phyloP scores from a whole-genome alignment of 2,888 invertebrate genomes.

The Alcis repandata region DNA sequence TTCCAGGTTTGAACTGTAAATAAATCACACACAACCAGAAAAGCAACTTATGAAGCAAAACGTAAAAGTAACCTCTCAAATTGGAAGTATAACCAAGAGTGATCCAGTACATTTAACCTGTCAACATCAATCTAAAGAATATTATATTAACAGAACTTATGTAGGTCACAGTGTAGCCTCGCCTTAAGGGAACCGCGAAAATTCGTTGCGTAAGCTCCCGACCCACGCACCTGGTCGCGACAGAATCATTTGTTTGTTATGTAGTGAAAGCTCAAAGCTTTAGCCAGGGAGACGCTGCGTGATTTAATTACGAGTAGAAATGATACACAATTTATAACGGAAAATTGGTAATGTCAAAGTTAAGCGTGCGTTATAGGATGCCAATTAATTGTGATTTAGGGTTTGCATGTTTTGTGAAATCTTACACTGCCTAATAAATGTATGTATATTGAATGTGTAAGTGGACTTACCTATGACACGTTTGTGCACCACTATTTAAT shows the following conservation, averaged over 20 bases:
- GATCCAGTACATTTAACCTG: conserved; percentile 8
- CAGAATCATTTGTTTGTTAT: conserved; percentile 76
- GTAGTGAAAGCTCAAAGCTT: conserved; percentile 57
- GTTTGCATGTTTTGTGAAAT: not conserved
- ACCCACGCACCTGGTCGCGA: conserved; percentile 78
- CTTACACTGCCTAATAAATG: not conserved
- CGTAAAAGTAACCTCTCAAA: not conserved
- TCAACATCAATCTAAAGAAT: conserved; percentile 13
- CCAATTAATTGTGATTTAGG: not conserved
- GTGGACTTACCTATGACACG: too few species aligned
- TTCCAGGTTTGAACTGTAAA: too few species aligned
- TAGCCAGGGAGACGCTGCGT: conserved; percentile 30
- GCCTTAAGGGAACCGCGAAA: conserved; percentile 51
- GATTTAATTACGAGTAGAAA: conserved; percentile 46
- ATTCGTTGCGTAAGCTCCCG: conserved; percentile 65
- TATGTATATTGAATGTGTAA: too few species aligned
- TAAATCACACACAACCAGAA: too few species aligned
- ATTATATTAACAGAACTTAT: conserved; percentile 9
- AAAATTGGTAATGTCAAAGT: conserved; percentile 6
- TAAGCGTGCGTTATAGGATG: not conserved
- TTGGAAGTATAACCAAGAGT: not conserved
- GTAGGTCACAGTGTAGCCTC: conserved; percentile 13
- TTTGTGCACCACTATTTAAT: too few species aligned
- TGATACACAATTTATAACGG: not conserved
- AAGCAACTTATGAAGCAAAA: not conserved